Evolutionary conservation across 2,113 vertebrate species (phyloP).

Genomic region (Sinocyclocheilus anshuiensis): DNA sequence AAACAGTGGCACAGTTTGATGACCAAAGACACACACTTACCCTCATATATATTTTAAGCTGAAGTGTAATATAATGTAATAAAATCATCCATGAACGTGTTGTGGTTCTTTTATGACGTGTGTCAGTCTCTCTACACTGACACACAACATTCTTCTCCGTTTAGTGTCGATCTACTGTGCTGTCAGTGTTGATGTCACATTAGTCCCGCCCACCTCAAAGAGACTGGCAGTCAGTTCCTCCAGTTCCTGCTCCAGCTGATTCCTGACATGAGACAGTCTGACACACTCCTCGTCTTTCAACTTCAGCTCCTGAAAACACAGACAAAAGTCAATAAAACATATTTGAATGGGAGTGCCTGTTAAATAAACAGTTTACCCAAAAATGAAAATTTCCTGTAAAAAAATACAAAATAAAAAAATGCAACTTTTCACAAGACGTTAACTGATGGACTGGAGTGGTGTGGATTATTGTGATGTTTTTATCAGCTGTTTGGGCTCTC

Average conservation of each 20-base stretch:
- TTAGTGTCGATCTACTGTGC: background rate
- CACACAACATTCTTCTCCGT: background rate
- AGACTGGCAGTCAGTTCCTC: slow-evolving; percentile 96
- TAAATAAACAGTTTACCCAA: background rate
- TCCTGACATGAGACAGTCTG: slow-evolving; percentile 86
- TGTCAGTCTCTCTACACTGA: background rate
- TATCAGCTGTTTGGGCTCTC: background rate
- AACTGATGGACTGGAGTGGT: background rate
- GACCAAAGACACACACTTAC: background rate
- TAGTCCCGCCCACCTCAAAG: slow-evolving; percentile 82
- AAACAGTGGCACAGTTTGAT: background rate
- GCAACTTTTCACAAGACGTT: background rate
- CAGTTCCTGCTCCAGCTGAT: slow-evolving; percentile 92
- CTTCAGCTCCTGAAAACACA: slow-evolving; percentile 85
- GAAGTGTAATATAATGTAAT: background rate
- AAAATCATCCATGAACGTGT: too few species aligned
- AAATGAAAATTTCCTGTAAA: background rate
- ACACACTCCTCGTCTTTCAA: slow-evolving; percentile 96
- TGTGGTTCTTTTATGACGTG: background rate
- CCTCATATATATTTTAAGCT: background rate
- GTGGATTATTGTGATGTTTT: background rate
- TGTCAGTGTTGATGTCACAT: background rate
- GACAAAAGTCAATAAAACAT: background rate
- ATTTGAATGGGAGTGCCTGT: background rate
- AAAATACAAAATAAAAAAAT: background rate